A percentile compares a stretch with the other conserved stretches of the same genome.
These are phyloP conservation scores for Clinocottus analis DNA, from an alignment of 2,113 vertebrate genomes.

Conservation along the genomic window DNA sequence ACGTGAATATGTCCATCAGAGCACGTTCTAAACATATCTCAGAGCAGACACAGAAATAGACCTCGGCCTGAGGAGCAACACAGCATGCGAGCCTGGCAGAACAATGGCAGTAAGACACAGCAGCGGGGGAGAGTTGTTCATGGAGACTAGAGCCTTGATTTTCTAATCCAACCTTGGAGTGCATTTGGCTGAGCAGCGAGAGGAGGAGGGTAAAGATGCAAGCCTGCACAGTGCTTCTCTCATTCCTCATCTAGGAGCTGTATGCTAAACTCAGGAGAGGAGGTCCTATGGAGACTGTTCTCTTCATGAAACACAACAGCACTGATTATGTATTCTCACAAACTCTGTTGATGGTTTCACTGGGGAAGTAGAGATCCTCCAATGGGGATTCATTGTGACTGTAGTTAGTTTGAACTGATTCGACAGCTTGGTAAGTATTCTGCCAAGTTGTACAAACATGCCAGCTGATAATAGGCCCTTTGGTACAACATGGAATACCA, in stretches of 20 bases:
- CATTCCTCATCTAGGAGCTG: background rate
- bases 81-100: background rate
- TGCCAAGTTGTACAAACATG: background rate
- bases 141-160: constrained; percentile 7
- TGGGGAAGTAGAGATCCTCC: too few species aligned
- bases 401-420: background rate
- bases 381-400: background rate
- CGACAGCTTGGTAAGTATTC: background rate
- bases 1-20: background rate
- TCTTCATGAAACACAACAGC: background rate
- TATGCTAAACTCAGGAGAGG: background rate
- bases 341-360: too few species aligned
- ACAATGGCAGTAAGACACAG: background rate
- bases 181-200: background rate
- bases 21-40: background rate
- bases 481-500: background rate
- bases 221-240: background rate
- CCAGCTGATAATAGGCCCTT: background rate
- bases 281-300: background rate
- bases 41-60: background rate
- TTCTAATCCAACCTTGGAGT: constrained; percentile 14
- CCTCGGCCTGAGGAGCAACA: background rate
- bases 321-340: background rate
- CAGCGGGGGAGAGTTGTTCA: background rate
- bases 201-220: background rate